Conservation (phyloP, 2,888 invertebrate genomes). For the Protonemura montana region DNA sequence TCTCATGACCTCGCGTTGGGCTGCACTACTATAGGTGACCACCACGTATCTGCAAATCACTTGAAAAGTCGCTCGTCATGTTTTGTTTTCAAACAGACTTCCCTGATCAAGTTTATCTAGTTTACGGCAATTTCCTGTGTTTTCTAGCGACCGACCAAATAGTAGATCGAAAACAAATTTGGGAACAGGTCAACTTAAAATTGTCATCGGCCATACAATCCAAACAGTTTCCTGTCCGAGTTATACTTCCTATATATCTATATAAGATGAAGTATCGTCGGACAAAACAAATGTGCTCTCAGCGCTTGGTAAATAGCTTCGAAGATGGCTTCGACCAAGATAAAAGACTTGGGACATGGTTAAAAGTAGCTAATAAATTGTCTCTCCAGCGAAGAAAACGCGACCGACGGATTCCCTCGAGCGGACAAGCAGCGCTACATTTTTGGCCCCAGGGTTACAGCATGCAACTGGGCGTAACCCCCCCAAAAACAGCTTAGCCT, state of each 20-base stretch:
- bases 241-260: background rate
- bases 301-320: background rate
- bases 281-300: background rate
- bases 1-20: background rate
- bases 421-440: background rate
- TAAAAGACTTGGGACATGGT: background rate
- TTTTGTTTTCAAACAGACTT: background rate
- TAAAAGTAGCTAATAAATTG: constrained; percentile 12
- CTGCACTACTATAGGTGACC: no score
- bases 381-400: background rate
- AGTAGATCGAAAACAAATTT: background rate
- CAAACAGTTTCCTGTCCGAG: background rate
- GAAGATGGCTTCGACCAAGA: background rate
- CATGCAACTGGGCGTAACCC: constrained; percentile 2
- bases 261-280: background rate
- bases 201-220: background rate
- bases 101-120: background rate
- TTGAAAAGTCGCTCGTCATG: background rate
- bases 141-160: background rate
- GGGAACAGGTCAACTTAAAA: background rate
- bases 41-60: background rate
- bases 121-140: background rate
- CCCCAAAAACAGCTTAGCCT: background rate
- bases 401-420: background rate
- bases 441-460: background rate